These are phyloP conservation scores for Andrena hattorfiana DNA, from an alignment of 2,888 invertebrate species.

Conservation along the genomic window DNA sequence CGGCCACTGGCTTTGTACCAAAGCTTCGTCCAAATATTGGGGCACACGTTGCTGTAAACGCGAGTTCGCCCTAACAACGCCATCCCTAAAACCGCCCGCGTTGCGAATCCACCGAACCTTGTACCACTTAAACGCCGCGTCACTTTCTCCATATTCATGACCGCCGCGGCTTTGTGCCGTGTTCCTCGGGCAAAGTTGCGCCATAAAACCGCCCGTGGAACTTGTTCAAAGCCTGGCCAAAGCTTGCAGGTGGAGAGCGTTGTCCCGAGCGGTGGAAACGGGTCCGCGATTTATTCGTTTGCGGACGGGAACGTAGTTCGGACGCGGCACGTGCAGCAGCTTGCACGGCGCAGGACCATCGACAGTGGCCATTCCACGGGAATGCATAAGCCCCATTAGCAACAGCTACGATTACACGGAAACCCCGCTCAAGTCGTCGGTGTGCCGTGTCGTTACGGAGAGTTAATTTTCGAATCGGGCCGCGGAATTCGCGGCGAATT, in stretches of 20 bases:
- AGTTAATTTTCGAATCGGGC: slow-evolving; percentile 24
- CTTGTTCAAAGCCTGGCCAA: not conserved
- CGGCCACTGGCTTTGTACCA: too few species aligned
- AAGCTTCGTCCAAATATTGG: too few species aligned
- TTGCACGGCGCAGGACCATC: not conserved
- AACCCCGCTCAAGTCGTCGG: not conserved
- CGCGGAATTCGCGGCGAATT: slow-evolving; percentile 7
- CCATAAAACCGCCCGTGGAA: slow-evolving; percentile 19
- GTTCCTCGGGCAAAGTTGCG: slow-evolving; percentile 13
- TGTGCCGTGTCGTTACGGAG: not conserved
- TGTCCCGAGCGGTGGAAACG: not conserved
- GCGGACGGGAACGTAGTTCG: not conserved
- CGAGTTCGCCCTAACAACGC: slow-evolving; percentile 10
- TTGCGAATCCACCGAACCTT: slow-evolving; percentile 27
- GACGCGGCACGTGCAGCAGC: slow-evolving; percentile 6
- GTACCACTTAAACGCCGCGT: slow-evolving; percentile 39
- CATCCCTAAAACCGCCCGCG: slow-evolving; percentile 13
- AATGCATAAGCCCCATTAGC: slow-evolving; percentile 20
- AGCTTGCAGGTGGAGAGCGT: not conserved
- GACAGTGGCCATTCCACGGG: slow-evolving; percentile 15
- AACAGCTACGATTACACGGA: not conserved
- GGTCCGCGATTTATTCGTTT: slow-evolving; percentile 14
- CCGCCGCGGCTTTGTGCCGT: slow-evolving; percentile 11
- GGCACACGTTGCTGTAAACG: not conserved
- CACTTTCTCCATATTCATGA: slow-evolving; percentile 57